Percentiles rank a stretch among this genome's conserved stretches.
Evolutionary conservation across 92 coral and sea anemone genomes (phyloP).

Genomic region (Siderastrea siderea): DNA sequence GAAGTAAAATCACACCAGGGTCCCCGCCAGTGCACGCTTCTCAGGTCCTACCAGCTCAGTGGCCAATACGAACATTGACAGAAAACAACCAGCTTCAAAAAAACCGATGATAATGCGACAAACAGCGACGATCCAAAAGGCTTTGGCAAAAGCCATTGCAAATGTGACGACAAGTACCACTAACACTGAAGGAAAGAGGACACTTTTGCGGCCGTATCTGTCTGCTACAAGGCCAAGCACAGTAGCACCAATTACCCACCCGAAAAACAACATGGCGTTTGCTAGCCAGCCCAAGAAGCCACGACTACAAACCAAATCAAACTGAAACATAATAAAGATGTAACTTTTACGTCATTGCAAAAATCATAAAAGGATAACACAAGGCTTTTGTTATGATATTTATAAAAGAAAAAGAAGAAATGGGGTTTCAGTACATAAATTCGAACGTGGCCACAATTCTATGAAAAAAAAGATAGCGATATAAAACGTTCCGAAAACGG

Average conservation of each 20-base stretch:
- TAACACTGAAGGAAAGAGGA: constrained; percentile 76
- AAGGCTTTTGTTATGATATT: too few species aligned
- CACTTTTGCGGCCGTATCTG: constrained; percentile 78
- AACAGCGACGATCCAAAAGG: constrained; percentile 70
- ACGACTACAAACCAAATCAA: constrained; percentile 80
- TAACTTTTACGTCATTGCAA: background rate
- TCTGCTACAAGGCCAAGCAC: constrained; percentile 80
- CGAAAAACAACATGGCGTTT: constrained; percentile 80
- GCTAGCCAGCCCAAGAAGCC: constrained; percentile 79
- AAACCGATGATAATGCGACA: constrained; percentile 74
- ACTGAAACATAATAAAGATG: constrained; percentile 50
- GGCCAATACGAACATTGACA: constrained; percentile 80
- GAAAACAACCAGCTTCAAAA: constrained; percentile 76
- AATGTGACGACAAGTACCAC: constrained; percentile 68
- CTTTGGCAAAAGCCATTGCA: constrained; percentile 79
- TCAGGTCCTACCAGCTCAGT: constrained; percentile 89
- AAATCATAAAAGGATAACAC: too few species aligned
- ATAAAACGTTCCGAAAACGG: too few species aligned
- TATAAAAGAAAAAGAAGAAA: too few species aligned
- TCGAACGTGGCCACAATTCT: too few species aligned
- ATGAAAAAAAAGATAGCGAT: too few species aligned
- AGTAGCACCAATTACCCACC: constrained; percentile 79
- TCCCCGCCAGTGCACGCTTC: constrained; percentile 81
- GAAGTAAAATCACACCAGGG: constrained; percentile 81
- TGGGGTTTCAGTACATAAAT: too few species aligned